Evolutionary conservation across 1,140 invertebrate species (phyloP), one percentile per base, ranked within the genome.

Genomic region (Drosophila sechellia): DNA sequence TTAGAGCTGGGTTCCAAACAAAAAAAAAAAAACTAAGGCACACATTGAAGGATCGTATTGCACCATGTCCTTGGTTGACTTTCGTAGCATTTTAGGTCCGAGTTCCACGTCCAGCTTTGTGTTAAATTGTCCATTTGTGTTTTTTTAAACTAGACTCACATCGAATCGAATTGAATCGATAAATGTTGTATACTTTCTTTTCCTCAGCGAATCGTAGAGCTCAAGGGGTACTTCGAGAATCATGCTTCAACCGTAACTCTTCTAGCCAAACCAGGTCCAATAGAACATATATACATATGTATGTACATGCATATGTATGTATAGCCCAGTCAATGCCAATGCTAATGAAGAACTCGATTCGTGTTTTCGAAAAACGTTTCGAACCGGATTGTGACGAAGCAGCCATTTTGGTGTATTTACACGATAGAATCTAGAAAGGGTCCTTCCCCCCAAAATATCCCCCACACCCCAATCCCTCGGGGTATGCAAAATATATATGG

Each of bases 191-290:
- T 56, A 45, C 61, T 57, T 66, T 83, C 48, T 83, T 83, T 74
- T 58, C 59, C 58, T 57, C 79, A 83, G 79, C 59, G 74, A 77
- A 70, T 57, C 58, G 69, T 81, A 77, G 80, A 70, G 63, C 79
- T 77, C 60, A 59, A 71, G 65, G 53, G 60, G 43, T 66, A 59
- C 77, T 69, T 37, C 63, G 63, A 61, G 77, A 80, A 61, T 60
- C 60, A 71, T 12, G 50, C 74, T 60, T 61, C 61, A 64, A 42
- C 15, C 15, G 25, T 12, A 45, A 78, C 34, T 43, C 84, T 74
- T 54, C 49, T 31, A 64, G 59, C 52, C 65, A 65, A 69, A 64
- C 31, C 48, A 57, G 60, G 58, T 61, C 43, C 58, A 48, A 69
- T 13, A 50, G 22, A 75, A 53, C 46, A 25, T 22, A 37, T 12